These are phyloP conservation scores for Taurulus bubalis DNA, from an alignment of 2,113 vertebrate genomes.

Conservation along the genomic window DNA sequence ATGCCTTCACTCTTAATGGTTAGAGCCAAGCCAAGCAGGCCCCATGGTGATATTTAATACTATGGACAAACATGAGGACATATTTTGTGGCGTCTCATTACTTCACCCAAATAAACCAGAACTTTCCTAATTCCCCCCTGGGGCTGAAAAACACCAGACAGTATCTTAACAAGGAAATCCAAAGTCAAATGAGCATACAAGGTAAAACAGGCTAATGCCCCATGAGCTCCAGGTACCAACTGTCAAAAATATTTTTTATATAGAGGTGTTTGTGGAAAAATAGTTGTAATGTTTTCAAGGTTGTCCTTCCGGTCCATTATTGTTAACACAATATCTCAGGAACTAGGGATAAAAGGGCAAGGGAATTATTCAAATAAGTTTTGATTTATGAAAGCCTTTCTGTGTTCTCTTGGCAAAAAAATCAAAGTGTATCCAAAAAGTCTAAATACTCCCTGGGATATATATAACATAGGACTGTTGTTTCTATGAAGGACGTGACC, in stretches of 20 bases:
- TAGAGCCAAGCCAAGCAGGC: slow-evolving; percentile 75
- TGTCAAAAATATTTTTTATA: slow-evolving; percentile 14
- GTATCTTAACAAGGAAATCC: slow-evolving; percentile 21
- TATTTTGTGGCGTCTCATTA: slow-evolving; percentile 61
- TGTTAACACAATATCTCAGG: not conserved
- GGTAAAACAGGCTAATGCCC: not conserved
- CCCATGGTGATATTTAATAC: slow-evolving; percentile 70
- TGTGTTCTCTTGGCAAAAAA: not conserved
- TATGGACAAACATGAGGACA: slow-evolving; percentile 70
- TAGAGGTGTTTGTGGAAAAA: not conserved
- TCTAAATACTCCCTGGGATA: not conserved
- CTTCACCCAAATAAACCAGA: slow-evolving; percentile 55
- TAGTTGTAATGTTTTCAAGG: not conserved
- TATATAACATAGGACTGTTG: not conserved
- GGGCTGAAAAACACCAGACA: slow-evolving; percentile 15
- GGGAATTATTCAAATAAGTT: not conserved
- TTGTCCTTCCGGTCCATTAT: not conserved
- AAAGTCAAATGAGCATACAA: slow-evolving; percentile 23
- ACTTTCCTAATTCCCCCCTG: slow-evolving; percentile 28
- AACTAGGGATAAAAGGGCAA: not conserved
- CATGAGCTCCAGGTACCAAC: not conserved
- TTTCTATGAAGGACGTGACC: not conserved
- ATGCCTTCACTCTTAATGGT: slow-evolving; percentile 88
- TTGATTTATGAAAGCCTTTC: not conserved
- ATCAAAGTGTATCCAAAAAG: not conserved